Base-by-base conservation (phyloP, 1,140 invertebrate species). In the Plectus sambesii region DNA sequence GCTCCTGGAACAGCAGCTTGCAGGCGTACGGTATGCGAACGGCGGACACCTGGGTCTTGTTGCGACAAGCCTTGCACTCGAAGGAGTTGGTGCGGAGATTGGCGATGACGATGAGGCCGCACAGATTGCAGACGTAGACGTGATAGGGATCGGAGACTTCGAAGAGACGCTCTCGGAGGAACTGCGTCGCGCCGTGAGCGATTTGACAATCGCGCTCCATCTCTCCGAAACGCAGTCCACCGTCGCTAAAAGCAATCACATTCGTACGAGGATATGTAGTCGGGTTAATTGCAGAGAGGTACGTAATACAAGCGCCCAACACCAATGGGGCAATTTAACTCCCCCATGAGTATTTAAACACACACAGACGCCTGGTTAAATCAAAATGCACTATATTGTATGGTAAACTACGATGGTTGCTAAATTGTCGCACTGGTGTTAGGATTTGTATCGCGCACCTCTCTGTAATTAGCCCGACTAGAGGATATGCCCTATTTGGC, bases 161-260 rank as follows among this genome's bases (percentile, higher is more conserved):
- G 70, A 98, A 97, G 5, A 98, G 73, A 50, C 92, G 78, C 72
- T 98, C 92, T 36, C 89, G 74, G 12, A 98, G 73, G 68, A 98
- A 98, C 71, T 97, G 92, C 0, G 93, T 90, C 1, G 92, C 90
- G 27, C 92, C 92, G 66, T 98, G 93, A 49, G 92, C 86, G 66
- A 98, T 98, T 75, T 98, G 92, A 78, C 92, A 98, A 81, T 98
- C 92, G 42, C 92, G 86, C 71, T 98, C 92, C 92, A 98, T 98
- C 70, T 98, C 92, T 58, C 93, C 92, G 69, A 98, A 98, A 78
- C 93, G 87, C 49, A 98, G 74, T 53, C 92, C 92, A 61, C 92
- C 92, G 73, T 98, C 92, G 60, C 90, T 84, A 61, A 23, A 68
- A 59, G 39, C n/a, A n/a, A n/a, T n/a, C n/a, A n/a, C n/a, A n/a